Evolutionary conservation across 2,113 vertebrate genomes (phyloP), one percentile per base, ranked within the genome.

Genomic region (Gymnarchus niloticus): DNA sequence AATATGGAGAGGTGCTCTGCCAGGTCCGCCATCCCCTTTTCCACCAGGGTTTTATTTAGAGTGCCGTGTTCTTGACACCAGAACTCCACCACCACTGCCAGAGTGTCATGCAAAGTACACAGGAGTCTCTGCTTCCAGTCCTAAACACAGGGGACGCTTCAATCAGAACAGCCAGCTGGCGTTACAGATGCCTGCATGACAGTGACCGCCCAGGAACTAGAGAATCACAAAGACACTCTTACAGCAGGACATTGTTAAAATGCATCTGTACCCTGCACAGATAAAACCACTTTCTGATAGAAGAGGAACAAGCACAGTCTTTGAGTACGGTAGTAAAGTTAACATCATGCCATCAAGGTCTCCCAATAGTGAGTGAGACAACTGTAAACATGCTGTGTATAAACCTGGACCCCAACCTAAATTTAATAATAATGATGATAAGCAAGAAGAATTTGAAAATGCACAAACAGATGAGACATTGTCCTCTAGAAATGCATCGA

Each of bases 31-130:
- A 95, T 90, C 89, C 97, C 88, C 81, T 95, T 95, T 87, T 91
- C 90, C 88, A 97, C 92, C 54, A 95, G 84, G 28, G 90, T 94
- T 92, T 91, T 95, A 92, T 97, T 95, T 88, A 94, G 93, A 85
- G 93, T 93, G 44, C 95, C 93, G 89, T 97, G 92, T 87, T 96
- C 93, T 87, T 96, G 88, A 90, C 96, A 95, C 96, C 97, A 99
- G 89, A 94, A 98, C 87, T 98, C 97, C 89, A 98, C 94, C 87
- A 95, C 88, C 41, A 95, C 94, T 88, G 95, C 95, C 89, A 99
- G 93, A 89, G 97, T 93, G 87, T 94, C 94, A 92, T 94, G 94
- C 89, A 99, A 48, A 0, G 93, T 88, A 85, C 86, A 92, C 88
- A 94, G 90, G n/a, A 94, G 86, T 86, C 95, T 93, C 37, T 90